These are phyloP conservation scores for Halocynthia roretzi DNA, from an alignment of 23 tunicate species.

Conservation along the genomic window DNA sequence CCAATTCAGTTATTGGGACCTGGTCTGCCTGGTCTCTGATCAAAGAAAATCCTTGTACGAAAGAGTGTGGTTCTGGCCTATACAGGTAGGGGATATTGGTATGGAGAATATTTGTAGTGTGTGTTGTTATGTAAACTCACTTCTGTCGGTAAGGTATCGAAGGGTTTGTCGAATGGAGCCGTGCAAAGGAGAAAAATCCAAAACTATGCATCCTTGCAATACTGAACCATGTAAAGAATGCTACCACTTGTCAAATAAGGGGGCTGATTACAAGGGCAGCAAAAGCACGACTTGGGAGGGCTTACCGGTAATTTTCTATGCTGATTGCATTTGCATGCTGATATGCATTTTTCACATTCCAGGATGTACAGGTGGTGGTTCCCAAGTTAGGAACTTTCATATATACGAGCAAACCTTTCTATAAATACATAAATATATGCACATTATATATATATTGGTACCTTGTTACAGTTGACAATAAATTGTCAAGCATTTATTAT, in stretches of 20 bases:
- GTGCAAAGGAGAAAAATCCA: not conserved
- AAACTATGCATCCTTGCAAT: constrained; percentile 1
- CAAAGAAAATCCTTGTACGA: not conserved
- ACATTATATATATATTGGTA: not conserved
- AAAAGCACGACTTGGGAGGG: not conserved
- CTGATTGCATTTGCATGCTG: no score
- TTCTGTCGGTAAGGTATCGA: not conserved
- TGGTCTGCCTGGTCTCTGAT: constrained; percentile 43
- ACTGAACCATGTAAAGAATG: not conserved
- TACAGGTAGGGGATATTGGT: not conserved
- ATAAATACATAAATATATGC: no score
- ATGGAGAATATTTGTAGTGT: not conserved
- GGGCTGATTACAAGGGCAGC: not conserved
- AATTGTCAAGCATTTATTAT: no score
- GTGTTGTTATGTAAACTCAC: not conserved
- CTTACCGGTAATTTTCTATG: no score
- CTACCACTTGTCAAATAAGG: not conserved
- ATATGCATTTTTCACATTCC: no score
- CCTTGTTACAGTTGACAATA: no score
- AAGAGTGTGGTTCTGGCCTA: constrained; percentile 15
- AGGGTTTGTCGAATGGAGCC: constrained; percentile 1
- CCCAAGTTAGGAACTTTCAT: no score
- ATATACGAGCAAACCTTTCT: no score
- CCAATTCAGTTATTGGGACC: constrained; percentile 9
- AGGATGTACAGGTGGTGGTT: not conserved